Percentiles rank a stretch among this genome's conserved stretches.
phyloP scores from a whole-genome alignment of 2,113 vertebrate species.

The Eurypyga helias region DNA sequence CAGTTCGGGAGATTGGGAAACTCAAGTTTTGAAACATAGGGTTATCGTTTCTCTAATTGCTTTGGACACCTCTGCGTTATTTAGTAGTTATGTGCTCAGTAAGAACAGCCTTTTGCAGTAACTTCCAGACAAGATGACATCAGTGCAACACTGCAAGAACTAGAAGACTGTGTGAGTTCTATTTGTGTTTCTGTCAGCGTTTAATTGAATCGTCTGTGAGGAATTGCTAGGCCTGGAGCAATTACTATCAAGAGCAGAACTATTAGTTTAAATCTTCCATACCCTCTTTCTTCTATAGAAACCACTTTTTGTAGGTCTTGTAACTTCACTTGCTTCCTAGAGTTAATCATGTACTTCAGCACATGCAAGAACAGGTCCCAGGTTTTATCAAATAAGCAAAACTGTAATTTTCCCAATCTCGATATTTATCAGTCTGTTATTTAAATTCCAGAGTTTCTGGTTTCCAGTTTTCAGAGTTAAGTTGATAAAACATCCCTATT shows the following conservation, averaged over 20 bases:
- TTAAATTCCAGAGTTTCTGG: not conserved
- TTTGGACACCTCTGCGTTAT: not conserved
- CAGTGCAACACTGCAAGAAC: not conserved
- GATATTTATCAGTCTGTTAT: not conserved
- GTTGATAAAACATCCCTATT: conserved; percentile 19
- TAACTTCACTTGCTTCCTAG: not conserved
- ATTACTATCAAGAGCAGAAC: conserved; percentile 46
- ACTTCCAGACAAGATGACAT: conserved; percentile 37
- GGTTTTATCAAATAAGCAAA: not conserved
- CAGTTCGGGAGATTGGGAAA: not conserved
- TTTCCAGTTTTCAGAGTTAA: not conserved
- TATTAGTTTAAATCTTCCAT: conserved; percentile 57
- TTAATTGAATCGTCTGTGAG: conserved; percentile 63
- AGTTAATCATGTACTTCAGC: not conserved
- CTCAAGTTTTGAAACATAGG: not conserved
- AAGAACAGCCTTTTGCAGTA: not conserved
- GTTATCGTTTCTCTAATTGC: conserved; percentile 23
- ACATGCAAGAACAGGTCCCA: not conserved
- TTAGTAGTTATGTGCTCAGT: not conserved
- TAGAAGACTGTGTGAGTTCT: not conserved
- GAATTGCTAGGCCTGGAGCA: conserved; percentile 33
- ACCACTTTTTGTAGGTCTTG: not conserved
- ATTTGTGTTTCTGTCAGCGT: conserved; percentile 60
- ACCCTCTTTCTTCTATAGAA: not conserved
- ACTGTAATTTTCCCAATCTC: not conserved